Percentiles rank a stretch among this genome's conserved stretches.
Evolutionary conservation across 2,888 invertebrate genomes (phyloP).

Genomic region (Sinodicranocentrus sp.): DNA sequence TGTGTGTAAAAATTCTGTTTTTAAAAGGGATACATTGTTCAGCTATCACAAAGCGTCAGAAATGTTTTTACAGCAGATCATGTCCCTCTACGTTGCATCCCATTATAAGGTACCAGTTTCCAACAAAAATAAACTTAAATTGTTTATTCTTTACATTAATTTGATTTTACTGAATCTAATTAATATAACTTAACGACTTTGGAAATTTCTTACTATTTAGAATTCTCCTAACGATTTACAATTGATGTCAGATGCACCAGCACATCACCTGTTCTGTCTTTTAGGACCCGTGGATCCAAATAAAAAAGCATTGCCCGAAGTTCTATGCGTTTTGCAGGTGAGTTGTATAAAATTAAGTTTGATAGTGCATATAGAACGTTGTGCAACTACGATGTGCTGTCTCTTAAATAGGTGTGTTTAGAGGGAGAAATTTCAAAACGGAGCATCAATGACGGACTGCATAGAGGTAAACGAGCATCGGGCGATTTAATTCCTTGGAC

Average conservation of each 20-base stretch:
- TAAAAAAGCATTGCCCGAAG: constrained; percentile 88
- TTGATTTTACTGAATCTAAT: too few species aligned
- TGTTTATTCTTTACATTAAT: too few species aligned
- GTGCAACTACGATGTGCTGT: neutral
- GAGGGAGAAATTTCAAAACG: constrained; percentile 83
- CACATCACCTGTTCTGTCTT: constrained; percentile 97
- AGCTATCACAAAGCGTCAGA: constrained; percentile 97
- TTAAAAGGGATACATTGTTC: constrained; percentile 92
- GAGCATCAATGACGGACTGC: constrained; percentile 88
- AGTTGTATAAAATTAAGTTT: too few species aligned
- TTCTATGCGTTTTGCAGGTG: constrained; percentile 93
- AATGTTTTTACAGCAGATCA: constrained; percentile 93
- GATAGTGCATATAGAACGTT: too few species aligned
- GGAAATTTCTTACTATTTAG: constrained; percentile 78
- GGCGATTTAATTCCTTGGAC: constrained; percentile 99
- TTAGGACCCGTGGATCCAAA: constrained; percentile 90
- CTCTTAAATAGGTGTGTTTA: constrained; percentile 81
- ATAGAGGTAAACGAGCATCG: constrained; percentile 92
- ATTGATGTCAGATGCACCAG: constrained; percentile 98
- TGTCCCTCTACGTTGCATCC: constrained; percentile 96
- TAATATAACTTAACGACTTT: neutral
- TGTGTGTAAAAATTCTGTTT: constrained; percentile 74
- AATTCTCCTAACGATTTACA: constrained; percentile 99
- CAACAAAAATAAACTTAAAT: neutral
- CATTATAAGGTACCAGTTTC: constrained; percentile 91